Conservation (phyloP, 2,797 vertebrate species). For the Pseudopleuronectes americanus region DNA sequence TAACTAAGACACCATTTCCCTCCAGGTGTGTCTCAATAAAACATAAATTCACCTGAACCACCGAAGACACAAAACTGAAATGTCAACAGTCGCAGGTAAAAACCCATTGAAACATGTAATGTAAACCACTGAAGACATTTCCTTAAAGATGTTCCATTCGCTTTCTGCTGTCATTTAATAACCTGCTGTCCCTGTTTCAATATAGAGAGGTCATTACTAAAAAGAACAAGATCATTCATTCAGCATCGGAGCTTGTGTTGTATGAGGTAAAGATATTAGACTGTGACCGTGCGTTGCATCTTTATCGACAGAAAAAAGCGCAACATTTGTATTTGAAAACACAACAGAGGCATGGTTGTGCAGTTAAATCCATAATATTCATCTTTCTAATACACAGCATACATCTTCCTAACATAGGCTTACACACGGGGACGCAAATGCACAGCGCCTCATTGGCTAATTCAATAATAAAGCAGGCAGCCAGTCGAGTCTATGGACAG, state of each 20-base stretch:
- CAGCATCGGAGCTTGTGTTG: background rate
- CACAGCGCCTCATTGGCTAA: constrained; percentile 79
- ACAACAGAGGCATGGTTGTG: constrained; percentile 47
- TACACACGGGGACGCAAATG: constrained; percentile 64
- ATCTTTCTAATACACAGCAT: constrained; percentile 76
- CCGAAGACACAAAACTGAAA: background rate
- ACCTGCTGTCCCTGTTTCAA: background rate
- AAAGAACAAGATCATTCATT: constrained; percentile 18
- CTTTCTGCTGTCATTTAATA: constrained; percentile 5
- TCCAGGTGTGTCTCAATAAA: background rate
- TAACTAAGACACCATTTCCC: background rate
- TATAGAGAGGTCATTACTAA: constrained; percentile 9
- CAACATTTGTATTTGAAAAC: constrained; percentile 53
- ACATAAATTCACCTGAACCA: background rate
- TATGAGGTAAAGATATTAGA: constrained; percentile 16
- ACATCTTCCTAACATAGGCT: constrained; percentile 70
- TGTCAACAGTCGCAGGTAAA: background rate
- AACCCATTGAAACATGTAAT: background rate
- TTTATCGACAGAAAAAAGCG: constrained; percentile 55
- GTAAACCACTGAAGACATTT: background rate
- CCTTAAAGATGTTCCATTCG: too few relatives aligned
- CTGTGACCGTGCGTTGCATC: constrained; percentile 48
- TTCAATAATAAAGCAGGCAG: constrained; percentile 83
- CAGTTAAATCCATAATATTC: constrained; percentile 73
- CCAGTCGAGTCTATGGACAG: constrained; percentile 63